Evolutionary conservation across 2,797 vertebrate species (phyloP).

Genomic region (Amblyraja radiata): DNA sequence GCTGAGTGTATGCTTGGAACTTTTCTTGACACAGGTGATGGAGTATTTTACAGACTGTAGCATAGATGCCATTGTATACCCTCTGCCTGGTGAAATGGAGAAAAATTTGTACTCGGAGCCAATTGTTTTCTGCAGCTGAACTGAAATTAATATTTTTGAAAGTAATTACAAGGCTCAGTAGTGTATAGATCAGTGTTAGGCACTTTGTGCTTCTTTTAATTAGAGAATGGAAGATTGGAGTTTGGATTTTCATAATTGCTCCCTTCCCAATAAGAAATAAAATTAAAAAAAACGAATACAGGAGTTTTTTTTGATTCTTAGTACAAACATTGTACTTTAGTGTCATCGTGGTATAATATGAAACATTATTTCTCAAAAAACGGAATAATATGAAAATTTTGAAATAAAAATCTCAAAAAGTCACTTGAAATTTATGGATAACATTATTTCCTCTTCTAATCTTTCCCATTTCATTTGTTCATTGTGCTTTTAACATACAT

Average conservation of each 20-base stretch:
- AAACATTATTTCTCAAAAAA: background rate
- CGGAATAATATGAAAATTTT: background rate
- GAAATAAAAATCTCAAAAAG: background rate
- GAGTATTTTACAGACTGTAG: background rate
- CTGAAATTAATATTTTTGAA: background rate
- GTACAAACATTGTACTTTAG: background rate
- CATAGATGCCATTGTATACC: background rate
- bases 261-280: background rate
- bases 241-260: background rate
- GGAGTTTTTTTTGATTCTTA: background rate
- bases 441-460: background rate
- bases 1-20: too few species aligned
- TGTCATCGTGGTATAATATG: background rate
- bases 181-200: background rate
- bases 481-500: too few species aligned
- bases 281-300: background rate
- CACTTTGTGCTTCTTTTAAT: background rate
- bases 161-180: background rate
- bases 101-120: background rate
- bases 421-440: background rate
- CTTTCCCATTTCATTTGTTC: too few species aligned
- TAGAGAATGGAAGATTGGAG: background rate
- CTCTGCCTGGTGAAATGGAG: background rate
- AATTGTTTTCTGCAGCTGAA: background rate
- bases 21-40: background rate